Evolutionary conservation across 2,888 invertebrate species (phyloP).

Genomic region (Ectobius pallidus): DNA sequence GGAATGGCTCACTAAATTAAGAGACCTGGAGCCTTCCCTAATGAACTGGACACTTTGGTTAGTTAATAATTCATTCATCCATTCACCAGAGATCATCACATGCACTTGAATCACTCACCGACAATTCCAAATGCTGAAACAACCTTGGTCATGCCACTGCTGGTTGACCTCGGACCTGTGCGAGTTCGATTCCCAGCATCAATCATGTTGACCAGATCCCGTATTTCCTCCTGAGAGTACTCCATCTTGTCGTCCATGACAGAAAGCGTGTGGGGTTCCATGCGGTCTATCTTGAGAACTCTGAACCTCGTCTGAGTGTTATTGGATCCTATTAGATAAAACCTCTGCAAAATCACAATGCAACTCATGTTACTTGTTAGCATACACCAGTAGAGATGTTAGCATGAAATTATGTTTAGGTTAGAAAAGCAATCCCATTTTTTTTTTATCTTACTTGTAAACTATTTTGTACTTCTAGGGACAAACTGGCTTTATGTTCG

Average conservation of each 20-base stretch:
- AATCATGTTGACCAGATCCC: conserved; percentile 80
- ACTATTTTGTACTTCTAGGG: background rate
- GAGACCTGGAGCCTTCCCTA: no score
- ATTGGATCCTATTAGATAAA: conserved; percentile 95
- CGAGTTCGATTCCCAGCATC: conserved; percentile 69
- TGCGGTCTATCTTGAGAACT: conserved; percentile 92
- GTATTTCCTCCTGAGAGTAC: conserved; percentile 85
- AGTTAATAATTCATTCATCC: no score
- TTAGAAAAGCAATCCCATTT: conserved; percentile 16
- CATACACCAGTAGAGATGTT: background rate
- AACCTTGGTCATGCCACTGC: conserved; percentile 70
- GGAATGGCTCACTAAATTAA: no score
- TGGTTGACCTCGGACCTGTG: conserved; percentile 58
- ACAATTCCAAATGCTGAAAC: conserved; percentile 96
- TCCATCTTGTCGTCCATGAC: conserved; percentile 91
- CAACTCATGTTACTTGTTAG: background rate
- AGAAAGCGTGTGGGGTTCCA: conserved; percentile 78
- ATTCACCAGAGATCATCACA: no score
- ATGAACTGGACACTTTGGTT: no score
- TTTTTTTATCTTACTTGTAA: background rate
- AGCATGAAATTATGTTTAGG: background rate
- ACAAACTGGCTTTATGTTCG: no score
- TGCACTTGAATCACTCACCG: conserved; percentile 69
- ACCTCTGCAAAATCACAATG: conserved; percentile 66
- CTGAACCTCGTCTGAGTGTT: conserved; percentile 89